A percentile compares a stretch with the other conserved stretches of the same genome.
Evolutionary conservation across 2,888 invertebrate genomes (phyloP).

Genomic region (Strigamia crassipes): DNA sequence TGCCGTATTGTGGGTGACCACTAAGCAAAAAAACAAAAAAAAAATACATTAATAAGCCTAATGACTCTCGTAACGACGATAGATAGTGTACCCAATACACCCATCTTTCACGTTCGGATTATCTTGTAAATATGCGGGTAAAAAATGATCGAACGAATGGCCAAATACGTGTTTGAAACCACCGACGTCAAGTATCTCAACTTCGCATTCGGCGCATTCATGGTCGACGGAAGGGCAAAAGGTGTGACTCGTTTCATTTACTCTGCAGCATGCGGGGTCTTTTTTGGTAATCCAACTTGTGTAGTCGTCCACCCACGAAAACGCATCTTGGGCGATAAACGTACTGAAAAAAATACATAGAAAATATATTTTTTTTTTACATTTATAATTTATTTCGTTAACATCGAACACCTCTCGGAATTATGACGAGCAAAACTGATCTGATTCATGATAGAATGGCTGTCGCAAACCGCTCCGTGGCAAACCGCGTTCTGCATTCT

Average conservation of each 20-base stretch:
- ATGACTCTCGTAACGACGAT: neutral
- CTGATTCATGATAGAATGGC: constrained; percentile 52
- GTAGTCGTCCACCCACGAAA: constrained; percentile 43
- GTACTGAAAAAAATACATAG: neutral
- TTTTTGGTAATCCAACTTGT: neutral
- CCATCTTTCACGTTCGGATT: constrained; percentile 11
- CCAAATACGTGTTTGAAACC: neutral
- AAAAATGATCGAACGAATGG: neutral
- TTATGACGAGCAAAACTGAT: constrained; percentile 47
- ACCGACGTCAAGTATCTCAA: neutral
- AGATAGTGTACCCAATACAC: constrained; percentile 7
- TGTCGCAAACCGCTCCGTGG: constrained; percentile 54
- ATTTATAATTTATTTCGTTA: too few species aligned
- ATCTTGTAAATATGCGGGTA: constrained; percentile 35
- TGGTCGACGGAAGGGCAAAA: constrained; percentile 3
- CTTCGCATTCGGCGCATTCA: neutral
- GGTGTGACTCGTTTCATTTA: neutral
- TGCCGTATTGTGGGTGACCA: neutral
- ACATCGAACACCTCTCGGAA: neutral
- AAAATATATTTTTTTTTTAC: too few species aligned
- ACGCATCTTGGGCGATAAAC: constrained; percentile 23
- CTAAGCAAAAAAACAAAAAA: neutral
- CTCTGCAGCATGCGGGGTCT: constrained; percentile 7
- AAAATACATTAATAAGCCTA: neutral
- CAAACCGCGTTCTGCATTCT: constrained; percentile 61